phyloP scores from a whole-genome alignment of 37 sponge, comb jelly and placozoan species.

The Corticium candelabrum region DNA sequence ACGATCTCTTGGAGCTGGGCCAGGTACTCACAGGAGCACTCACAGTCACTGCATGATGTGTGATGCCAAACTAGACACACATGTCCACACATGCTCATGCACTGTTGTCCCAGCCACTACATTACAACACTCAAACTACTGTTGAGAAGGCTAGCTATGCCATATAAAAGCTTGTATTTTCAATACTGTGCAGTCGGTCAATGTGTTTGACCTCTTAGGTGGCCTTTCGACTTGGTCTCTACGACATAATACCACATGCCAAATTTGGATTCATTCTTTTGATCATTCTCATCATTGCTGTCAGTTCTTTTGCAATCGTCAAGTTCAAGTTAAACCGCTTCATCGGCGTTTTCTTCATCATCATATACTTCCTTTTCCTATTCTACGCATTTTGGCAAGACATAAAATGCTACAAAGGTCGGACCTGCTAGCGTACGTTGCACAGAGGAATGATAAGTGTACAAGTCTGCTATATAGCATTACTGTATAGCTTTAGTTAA shows the following conservation, averaged over 20 bases:
- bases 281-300: conserved; percentile 42
- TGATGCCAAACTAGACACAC: no score
- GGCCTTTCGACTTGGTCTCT: conserved; percentile 9
- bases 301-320: conserved; percentile 29
- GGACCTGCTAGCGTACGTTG: conserved; percentile 21
- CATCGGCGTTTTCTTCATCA: conserved; percentile 43
- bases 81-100: no score
- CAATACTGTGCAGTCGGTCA: neutral
- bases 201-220: conserved; percentile 7
- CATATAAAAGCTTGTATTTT: neutral
- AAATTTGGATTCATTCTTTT: conserved; percentile 76
- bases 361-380: conserved; percentile 58
- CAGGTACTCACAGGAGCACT: no score
- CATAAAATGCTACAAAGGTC: conserved; percentile 44
- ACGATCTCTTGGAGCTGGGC: no score
- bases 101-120: no score
- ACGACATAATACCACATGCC: conserved; percentile 38
- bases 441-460: neutral
- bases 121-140: no score
- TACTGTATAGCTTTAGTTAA: no score
- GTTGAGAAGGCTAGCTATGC: no score
- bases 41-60: no score
- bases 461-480: no score
- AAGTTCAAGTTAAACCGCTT: conserved; percentile 60
- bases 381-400: conserved; percentile 60